phyloP scores from a whole-genome alignment of 1,140 invertebrate species.

The Dufourea novaeangliae region DNA sequence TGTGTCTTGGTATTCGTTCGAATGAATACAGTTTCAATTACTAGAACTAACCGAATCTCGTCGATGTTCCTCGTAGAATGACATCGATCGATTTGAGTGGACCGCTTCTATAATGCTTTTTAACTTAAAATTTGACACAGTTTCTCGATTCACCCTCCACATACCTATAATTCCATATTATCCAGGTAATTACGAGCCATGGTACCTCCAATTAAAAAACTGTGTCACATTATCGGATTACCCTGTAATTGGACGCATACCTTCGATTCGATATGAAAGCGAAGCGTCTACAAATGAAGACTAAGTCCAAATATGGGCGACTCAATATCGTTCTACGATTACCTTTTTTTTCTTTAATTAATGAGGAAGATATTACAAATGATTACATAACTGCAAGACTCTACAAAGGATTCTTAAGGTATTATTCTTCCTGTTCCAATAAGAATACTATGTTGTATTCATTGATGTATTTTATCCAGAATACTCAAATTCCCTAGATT shows the following conservation, averaged over 20 bases:
- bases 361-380: neutral
- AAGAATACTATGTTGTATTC: too few relatives aligned
- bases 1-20: neutral
- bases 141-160: neutral
- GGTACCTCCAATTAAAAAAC: slow-evolving; percentile 38
- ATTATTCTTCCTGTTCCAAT: too few relatives aligned
- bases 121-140: slow-evolving; percentile 3
- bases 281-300: neutral
- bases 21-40: neutral
- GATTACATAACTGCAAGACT: too few relatives aligned
- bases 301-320: neutral
- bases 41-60: neutral
- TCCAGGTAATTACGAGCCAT: slow-evolving; percentile 24
- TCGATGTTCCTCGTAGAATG: neutral
- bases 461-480: too few relatives aligned
- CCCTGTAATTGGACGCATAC: slow-evolving; percentile 28
- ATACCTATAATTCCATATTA: slow-evolving; percentile 31
- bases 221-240: slow-evolving; percentile 40
- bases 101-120: neutral
- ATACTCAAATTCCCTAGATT: too few relatives aligned
- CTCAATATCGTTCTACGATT: neutral
- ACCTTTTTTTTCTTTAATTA: neutral
- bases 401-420: too few relatives aligned
- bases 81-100: neutral
- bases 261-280: slow-evolving; percentile 25